Evolutionary conservation across 64 coral and sea anemone genomes (phyloP).

Genomic region (Exaiptasia diaphana): DNA sequence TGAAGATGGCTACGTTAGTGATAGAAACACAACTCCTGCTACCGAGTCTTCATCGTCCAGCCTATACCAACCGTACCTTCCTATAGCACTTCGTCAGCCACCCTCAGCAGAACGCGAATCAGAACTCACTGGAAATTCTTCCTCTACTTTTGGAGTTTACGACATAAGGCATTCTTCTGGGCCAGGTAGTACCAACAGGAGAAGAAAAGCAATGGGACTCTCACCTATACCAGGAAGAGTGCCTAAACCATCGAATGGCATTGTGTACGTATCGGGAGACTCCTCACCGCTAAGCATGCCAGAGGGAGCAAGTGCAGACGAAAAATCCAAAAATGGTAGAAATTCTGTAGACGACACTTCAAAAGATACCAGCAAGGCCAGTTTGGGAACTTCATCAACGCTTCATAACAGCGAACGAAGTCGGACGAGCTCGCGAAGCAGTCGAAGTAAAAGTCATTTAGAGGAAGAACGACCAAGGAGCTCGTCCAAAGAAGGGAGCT

Average conservation of each 20-base stretch:
- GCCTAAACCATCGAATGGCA: conserved; percentile 30
- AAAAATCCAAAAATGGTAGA: background rate
- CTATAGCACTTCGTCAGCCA: background rate
- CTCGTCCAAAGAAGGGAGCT: background rate
- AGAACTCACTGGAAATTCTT: conserved; percentile 21
- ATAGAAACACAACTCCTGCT: background rate
- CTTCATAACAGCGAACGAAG: background rate
- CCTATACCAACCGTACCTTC: background rate
- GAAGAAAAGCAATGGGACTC: conserved; percentile 74
- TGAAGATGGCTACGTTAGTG: background rate
- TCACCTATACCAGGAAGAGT: conserved; percentile 44
- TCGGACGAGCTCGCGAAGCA: background rate
- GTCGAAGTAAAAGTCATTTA: background rate
- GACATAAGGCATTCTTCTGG: conserved; percentile 90
- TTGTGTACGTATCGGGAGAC: conserved; percentile 73
- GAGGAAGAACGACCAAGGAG: background rate
- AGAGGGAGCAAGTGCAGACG: background rate
- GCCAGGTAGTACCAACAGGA: conserved; percentile 94
- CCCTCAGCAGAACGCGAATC: background rate
- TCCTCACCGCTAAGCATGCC: conserved; percentile 58
- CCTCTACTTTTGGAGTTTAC: conserved; percentile 71
- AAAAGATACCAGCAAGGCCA: background rate
- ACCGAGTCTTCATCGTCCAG: conserved; percentile 11
- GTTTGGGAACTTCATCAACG: background rate
- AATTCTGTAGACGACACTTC: background rate